Base-by-base conservation (phyloP, 2,888 invertebrate genomes). In the Athalia rosae region DNA sequence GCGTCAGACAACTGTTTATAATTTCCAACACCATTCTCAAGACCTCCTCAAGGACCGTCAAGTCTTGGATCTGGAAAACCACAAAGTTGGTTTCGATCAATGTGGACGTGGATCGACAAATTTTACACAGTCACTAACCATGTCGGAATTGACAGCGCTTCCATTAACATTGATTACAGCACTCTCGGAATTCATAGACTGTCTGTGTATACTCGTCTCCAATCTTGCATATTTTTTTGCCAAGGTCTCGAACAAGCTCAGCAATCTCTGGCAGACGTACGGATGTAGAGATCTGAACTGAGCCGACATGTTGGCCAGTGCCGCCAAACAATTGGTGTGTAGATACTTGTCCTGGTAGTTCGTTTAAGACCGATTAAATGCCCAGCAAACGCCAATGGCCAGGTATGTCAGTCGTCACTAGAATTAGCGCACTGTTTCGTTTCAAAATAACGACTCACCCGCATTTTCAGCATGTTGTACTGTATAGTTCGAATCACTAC, bases 281-380 rank as follows among this genome's bases (percentile, higher is more conserved):
- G 99, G 97, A 90, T 99, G 98, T 28, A 99, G 91, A 78, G 96
- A 94, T 84, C 96, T 93, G 89, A 99, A 99, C 87, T 95, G 95
- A 82, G 94, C 95, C 56, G 99, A 99, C 99, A 99, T 99, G 86
- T 99, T 99, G 13, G 99, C 99, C 83, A 99, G 92, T 5, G 99
- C 99, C 3, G 99, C 99, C 81, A 99, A 92, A 88, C 99, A 99
- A 91, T 99, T 99, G 3, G 99, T 99, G 89, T 99, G 99, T 15
- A 99, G 92, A 90, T 99, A 99, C 90, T 98, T 98, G 89, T 99
- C 99, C 93, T 93, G 83, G 62, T 80, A 84, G 82, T 43, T 43
- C 69, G 66, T 41, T 79, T 13, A 28, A 28, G 28, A 28, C 28
- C 28, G 28, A 28, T 28, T 28, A 28, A 28, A 28, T 28, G 28